Percentiles rank a stretch among this genome's conserved stretches.
Evolutionary conservation across 2,797 vertebrate species (phyloP).

Genomic region (Propithecus deckenii): DNA sequence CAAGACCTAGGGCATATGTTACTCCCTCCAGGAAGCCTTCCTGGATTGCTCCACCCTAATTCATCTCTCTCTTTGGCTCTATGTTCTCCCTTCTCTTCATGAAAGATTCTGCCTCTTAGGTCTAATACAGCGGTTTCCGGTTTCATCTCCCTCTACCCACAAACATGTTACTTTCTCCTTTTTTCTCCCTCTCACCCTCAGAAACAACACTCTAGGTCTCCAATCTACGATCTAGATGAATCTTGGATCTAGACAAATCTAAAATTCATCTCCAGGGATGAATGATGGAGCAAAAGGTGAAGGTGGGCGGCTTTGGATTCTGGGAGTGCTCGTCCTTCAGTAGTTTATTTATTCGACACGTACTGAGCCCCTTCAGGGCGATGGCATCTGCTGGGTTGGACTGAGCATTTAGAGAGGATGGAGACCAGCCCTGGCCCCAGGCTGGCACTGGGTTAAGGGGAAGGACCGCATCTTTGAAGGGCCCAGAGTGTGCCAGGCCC

Average conservation of each 20-base stretch:
- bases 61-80: not conserved
- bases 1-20: not conserved
- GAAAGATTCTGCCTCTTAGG: not conserved
- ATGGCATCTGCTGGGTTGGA: not conserved
- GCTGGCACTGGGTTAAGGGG: not conserved
- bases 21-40: constrained; percentile 12
- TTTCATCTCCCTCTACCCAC: not conserved
- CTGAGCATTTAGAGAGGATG: not conserved
- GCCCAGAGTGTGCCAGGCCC: not conserved
- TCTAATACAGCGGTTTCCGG: not conserved
- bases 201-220: not conserved
- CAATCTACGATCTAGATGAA: not conserved
- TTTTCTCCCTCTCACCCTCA: not conserved
- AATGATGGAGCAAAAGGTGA: not conserved
- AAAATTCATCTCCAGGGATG: not conserved
- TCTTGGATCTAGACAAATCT: not conserved
- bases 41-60: not conserved
- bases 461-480: not conserved
- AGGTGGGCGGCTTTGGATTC: not conserved
- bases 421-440: not conserved
- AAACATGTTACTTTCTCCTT: not conserved
- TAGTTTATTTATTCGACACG: not conserved
- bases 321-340: not conserved
- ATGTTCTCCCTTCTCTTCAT: not conserved
- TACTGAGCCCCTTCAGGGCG: not conserved